Evolutionary conservation across 2,113 vertebrate genomes (phyloP).

Genomic region (Pterocles burchelli): DNA sequence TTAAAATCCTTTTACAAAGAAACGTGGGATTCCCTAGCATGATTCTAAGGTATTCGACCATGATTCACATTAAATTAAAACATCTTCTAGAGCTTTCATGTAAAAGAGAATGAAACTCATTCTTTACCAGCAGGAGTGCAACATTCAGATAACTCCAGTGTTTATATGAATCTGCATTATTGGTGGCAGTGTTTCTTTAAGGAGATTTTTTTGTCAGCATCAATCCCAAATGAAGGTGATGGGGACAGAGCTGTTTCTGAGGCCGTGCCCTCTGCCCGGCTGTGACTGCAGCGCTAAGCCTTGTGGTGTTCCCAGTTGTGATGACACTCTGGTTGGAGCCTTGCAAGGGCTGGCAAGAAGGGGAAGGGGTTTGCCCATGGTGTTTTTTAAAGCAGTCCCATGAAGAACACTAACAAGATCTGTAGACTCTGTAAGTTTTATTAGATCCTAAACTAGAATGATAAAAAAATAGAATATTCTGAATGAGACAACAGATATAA

Average conservation of each 20-base stretch:
- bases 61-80: not conserved
- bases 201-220: not conserved
- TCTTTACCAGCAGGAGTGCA: not conserved
- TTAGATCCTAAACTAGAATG: not conserved
- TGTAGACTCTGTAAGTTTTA: not conserved
- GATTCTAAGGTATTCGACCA: not conserved
- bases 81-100: not conserved
- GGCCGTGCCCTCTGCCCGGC: not conserved
- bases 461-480: not conserved
- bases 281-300: not conserved
- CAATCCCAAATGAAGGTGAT: not conserved
- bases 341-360: not conserved
- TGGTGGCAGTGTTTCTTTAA: not conserved
- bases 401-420: not conserved
- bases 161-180: not conserved
- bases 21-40: rapidly evolving
- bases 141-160: not conserved
- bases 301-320: not conserved
- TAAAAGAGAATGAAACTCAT: not conserved
- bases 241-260: not conserved
- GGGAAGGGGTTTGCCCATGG: not conserved
- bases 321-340: not conserved
- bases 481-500: not conserved
- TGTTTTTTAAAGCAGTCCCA: not conserved
- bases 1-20: not conserved